These are phyloP conservation scores for Microctonus brassicae DNA, from an alignment of 2,888 invertebrate genomes.

Conservation along the genomic window DNA sequence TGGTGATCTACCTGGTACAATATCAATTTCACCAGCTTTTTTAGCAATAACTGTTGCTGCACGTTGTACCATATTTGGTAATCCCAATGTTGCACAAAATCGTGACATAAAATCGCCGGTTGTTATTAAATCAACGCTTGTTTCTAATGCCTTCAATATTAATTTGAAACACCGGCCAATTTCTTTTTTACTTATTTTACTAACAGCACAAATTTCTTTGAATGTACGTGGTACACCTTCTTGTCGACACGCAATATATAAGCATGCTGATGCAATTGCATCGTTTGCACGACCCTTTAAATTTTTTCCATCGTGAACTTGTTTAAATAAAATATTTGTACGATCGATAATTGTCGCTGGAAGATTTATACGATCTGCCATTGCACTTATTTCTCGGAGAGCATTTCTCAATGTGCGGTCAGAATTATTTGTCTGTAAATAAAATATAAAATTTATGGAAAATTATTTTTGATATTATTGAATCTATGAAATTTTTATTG, in stretches of 20 bases:
- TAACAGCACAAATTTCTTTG: conserved; percentile 99
- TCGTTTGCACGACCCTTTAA: conserved; percentile 96
- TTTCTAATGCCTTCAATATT: conserved; percentile 95
- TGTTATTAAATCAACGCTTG: conserved; percentile 96
- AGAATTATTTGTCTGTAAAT: conserved; percentile 91
- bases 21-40: conserved; percentile 96
- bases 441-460: too few relatives aligned
- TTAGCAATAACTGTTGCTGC: conserved; percentile 97
- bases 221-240: conserved; percentile 99
- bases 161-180: conserved; percentile 98
- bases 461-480: too few relatives aligned
- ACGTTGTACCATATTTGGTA: conserved; percentile 89
- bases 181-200: conserved; percentile 99
- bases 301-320: conserved; percentile 97
- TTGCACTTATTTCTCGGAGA: conserved; percentile 95
- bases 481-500: too few relatives aligned
- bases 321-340: conserved; percentile 97
- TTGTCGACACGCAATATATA: conserved; percentile 98
- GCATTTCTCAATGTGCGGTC: conserved; percentile 96
- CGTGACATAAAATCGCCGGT: conserved; percentile 99
- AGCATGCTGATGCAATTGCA: conserved; percentile 97
- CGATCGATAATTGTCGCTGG: conserved; percentile 97
- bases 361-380: conserved; percentile 98
- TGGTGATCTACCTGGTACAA: conserved; percentile 97
- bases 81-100: conserved; percentile 95